Base-by-base conservation (phyloP, 2,113 vertebrate genomes). In the Hipposideros armiger region DNA sequence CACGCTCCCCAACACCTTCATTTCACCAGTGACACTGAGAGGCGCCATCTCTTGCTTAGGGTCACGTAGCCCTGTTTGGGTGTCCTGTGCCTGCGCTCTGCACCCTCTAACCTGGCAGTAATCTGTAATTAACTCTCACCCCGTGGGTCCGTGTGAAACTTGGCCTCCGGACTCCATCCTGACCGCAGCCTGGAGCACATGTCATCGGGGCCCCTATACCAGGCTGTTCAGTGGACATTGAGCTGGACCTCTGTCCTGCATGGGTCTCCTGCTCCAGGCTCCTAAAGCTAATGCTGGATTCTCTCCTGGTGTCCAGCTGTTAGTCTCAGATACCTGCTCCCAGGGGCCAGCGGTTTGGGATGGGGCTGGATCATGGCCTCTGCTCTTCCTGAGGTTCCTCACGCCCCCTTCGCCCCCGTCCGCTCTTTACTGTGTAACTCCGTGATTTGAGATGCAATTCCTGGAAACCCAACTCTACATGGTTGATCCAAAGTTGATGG, bases 41-140 rank as follows among this genome's bases (percentile, higher is more conserved):
- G 1, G 22, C 15, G 5, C 2, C 7, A 4, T 7, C 69, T 36
- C 54, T 47, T 54, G 78, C 45, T 17, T 4, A 22, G 28, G 15
- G 40, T 14, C 24, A 9, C 42, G 17, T 30, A 70, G 7, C 17
- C 47, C 54, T 2, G 17, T 20, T 7, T 5, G 13, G 13, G 22
- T 36, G 40, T 28, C 40, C 30, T 24, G 24, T 5, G 10, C n/a
- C 26, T 76, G 7, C 5, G 3, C 66, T 74, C 81, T 47, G n/a
- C 28, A 7, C 24, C 50, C 10, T 69, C 56, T 13, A 8, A 22
- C 6, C 19, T 26, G 47, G 56, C 36, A 87, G 1, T 1, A 15
- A 3, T 7, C 8, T 3, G 4, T 1, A n/a, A 3, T 4, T 24
- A 69, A 24, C 11, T 67, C 19, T 45, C 7, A 16, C 5, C 10